Percentiles rank a stretch among this genome's conserved stretches.
phyloP scores from a whole-genome alignment of 1,140 invertebrate genomes.

The Andrena cerasifolii region DNA sequence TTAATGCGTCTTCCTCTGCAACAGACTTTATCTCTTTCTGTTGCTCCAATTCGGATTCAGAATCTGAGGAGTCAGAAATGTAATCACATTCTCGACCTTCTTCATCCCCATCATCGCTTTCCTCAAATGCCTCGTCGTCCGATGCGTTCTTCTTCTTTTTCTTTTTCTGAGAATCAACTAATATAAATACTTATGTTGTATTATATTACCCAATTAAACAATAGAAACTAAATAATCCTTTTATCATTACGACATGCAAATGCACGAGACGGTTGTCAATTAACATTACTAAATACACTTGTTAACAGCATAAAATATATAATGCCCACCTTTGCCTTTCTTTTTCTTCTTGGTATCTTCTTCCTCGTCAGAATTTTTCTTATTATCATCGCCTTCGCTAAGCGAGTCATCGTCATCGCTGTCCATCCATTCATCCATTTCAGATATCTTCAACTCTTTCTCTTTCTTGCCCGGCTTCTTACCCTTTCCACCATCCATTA shows the following conservation, averaged over 20 bases:
- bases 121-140: conserved; percentile 95
- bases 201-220: conserved; percentile 31
- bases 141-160: conserved; percentile 90
- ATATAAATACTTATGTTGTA: conserved; percentile 35
- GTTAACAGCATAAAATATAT: too few species aligned
- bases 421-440: conserved; percentile 97
- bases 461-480: conserved; percentile 83
- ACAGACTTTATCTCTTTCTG: conserved; percentile 91
- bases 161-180: conserved; percentile 73
- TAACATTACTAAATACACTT: too few species aligned
- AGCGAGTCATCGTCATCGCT: conserved; percentile 89
- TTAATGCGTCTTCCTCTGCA: conserved; percentile 94
- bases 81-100: conserved; percentile 96
- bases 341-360: conserved; percentile 86
- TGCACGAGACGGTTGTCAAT: too few species aligned
- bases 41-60: conserved; percentile 89
- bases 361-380: conserved; percentile 87
- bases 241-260: too few species aligned
- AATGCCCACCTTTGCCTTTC: conserved; percentile 78
- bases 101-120: conserved; percentile 98
- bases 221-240: conserved; percentile 8
- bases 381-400: conserved; percentile 86
- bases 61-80: conserved; percentile 92
- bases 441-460: conserved; percentile 92
- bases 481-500: conserved; percentile 80